These are phyloP conservation scores for Cantharis rustica DNA, from an alignment of 2,888 invertebrate species.

Conservation along the genomic window DNA sequence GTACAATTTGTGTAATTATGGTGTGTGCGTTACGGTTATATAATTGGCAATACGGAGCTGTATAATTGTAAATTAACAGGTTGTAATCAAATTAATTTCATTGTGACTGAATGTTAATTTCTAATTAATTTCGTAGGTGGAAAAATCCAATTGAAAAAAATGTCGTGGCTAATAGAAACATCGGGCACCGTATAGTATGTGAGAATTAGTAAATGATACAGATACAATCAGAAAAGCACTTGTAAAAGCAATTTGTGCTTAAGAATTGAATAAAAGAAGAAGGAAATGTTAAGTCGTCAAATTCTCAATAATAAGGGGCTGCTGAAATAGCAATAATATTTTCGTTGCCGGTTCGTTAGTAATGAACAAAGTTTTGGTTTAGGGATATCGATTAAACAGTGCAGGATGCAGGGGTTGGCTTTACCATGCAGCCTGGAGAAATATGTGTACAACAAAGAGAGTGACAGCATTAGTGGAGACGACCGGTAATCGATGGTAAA, in stretches of 20 bases:
- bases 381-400: constrained; percentile 29
- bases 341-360: constrained; percentile 27
- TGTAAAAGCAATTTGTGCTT: not conserved
- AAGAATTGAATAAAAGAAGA: not conserved
- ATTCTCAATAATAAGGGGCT: constrained; percentile 10
- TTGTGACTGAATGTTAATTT: not conserved
- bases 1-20: not conserved
- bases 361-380: constrained; percentile 31
- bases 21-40: not conserved
- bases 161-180: not conserved
- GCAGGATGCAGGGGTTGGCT: constrained; percentile 27
- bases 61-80: not conserved
- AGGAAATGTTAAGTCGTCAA: constrained; percentile 8
- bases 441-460: constrained; percentile 30
- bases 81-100: not conserved
- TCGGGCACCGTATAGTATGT: not conserved
- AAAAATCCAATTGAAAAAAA: not conserved
- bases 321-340: constrained; percentile 26
- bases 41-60: not conserved
- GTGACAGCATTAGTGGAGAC: constrained; percentile 31
- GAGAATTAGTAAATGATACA: not conserved
- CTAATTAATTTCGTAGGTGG: not conserved
- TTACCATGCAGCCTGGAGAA: constrained; percentile 26
- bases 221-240: not conserved
- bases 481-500: constrained; percentile 56